Percentiles rank a stretch among this genome's conserved stretches.
These are phyloP conservation scores for Eristalis intricaria DNA, from an alignment of 2,888 invertebrate species.

Conservation along the genomic window DNA sequence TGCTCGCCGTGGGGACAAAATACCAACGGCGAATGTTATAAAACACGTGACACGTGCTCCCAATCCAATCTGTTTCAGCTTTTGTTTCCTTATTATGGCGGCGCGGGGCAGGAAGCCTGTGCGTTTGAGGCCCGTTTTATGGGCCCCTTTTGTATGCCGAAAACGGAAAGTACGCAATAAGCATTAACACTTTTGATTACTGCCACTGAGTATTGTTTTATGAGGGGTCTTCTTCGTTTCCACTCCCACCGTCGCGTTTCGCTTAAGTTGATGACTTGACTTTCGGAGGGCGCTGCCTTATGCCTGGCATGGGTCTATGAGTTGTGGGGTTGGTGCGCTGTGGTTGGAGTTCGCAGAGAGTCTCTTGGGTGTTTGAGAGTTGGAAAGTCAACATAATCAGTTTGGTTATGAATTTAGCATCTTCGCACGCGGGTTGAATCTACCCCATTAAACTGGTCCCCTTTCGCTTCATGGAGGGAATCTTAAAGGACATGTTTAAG, in stretches of 20 bases:
- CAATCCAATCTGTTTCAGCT: slow-evolving; percentile 46
- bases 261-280: slow-evolving; percentile 21
- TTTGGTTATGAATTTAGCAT: neutral
- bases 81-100: slow-evolving; percentile 14
- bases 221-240: slow-evolving; percentile 25
- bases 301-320: neutral
- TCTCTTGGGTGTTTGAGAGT: neutral
- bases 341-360: neutral
- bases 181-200: slow-evolving; percentile 60
- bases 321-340: neutral
- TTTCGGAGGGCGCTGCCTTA: neutral
- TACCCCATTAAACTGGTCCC: neutral
- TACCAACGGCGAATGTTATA: slow-evolving; percentile 18
- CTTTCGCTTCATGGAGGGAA: neutral
- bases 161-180: slow-evolving; percentile 42
- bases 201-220: slow-evolving; percentile 50
- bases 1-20: slow-evolving; percentile 6
- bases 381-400: neutral
- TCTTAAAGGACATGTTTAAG: neutral
- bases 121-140: slow-evolving; percentile 33
- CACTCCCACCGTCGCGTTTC: neutral
- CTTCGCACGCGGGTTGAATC: neutral
- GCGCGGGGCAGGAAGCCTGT: neutral
- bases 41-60: slow-evolving; percentile 48
- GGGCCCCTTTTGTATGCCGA: slow-evolving; percentile 40